Evolutionary conservation across 2,888 invertebrate species (phyloP).

Genomic region (Eurytoma californica): DNA sequence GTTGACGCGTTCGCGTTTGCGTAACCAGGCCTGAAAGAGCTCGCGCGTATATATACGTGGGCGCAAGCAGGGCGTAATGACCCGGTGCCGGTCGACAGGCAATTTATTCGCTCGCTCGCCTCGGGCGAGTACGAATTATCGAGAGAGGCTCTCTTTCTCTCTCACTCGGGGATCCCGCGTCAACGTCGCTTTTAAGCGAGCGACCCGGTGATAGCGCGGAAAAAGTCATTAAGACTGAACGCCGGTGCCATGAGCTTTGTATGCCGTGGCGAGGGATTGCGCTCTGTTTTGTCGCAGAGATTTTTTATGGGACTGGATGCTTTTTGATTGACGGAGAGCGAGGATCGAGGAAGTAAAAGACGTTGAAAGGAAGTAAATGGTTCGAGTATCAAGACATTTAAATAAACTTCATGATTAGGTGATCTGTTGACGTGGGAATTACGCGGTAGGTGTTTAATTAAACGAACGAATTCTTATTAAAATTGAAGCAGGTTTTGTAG

Average conservation of each 20-base stretch:
- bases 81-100: slow-evolving; percentile 64
- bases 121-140: slow-evolving; percentile 24
- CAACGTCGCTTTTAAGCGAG: neutral
- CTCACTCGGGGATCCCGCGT: slow-evolving; percentile 6
- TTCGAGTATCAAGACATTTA: too few species aligned
- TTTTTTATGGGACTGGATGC: neutral
- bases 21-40: neutral
- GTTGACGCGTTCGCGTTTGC: slow-evolving; percentile 58
- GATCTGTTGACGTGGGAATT: too few species aligned
- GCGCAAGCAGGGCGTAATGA: slow-evolving; percentile 56
- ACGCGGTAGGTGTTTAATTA: too few species aligned
- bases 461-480: too few species aligned
- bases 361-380: too few species aligned
- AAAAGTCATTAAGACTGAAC: slow-evolving; percentile 4
- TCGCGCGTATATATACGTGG: slow-evolving; percentile 27
- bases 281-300: neutral
- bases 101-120: slow-evolving; percentile 65
- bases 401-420: too few species aligned
- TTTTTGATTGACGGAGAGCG: too few species aligned
- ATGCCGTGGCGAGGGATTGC: neutral
- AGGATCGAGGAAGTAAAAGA: too few species aligned
- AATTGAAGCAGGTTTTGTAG: too few species aligned
- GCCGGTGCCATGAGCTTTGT: neutral
- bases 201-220: neutral
- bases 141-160: neutral